Evolutionary conservation across 1,140 invertebrate genomes (phyloP).

Genomic region (Apocrypta bakeri): DNA sequence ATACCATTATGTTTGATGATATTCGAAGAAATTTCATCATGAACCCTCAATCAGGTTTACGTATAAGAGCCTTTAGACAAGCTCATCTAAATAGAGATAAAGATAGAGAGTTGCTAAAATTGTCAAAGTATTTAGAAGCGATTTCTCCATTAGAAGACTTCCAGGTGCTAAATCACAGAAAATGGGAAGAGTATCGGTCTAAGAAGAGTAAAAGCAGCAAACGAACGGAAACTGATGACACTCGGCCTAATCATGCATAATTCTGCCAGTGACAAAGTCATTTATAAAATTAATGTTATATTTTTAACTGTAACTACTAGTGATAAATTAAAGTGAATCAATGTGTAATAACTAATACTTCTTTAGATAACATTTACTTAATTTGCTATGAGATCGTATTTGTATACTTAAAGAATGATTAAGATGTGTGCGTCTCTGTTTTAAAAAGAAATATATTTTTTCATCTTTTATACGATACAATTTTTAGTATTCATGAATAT

Average conservation of each 20-base stretch:
- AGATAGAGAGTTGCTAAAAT: slow-evolving; percentile 88
- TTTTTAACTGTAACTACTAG: slow-evolving; percentile 38
- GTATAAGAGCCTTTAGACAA: slow-evolving; percentile 92
- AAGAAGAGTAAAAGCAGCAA: slow-evolving; percentile 60
- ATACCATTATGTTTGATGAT: slow-evolving; percentile 99
- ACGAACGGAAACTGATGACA: slow-evolving; percentile 44
- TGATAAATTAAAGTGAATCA: slow-evolving; percentile 38
- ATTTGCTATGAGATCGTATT: slow-evolving; percentile 1
- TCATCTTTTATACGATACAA: slow-evolving; percentile 12
- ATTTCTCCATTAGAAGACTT: slow-evolving; percentile 92
- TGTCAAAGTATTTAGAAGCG: slow-evolving; percentile 89
- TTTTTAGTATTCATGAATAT: slow-evolving; percentile 3
- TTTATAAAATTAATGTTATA: slow-evolving; percentile 46
- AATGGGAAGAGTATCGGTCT: slow-evolving; percentile 90
- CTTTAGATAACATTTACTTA: background rate
- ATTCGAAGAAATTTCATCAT: slow-evolving; percentile 98
- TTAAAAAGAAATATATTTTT: slow-evolving; percentile 28
- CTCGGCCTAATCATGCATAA: slow-evolving; percentile 43
- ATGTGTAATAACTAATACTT: slow-evolving; percentile 24
- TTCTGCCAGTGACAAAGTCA: slow-evolving; percentile 23
- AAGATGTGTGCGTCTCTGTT: background rate
- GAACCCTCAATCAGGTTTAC: slow-evolving; percentile 95
- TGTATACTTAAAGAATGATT: slow-evolving; percentile 9
- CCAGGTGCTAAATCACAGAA: slow-evolving; percentile 87
- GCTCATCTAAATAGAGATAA: slow-evolving; percentile 90